A percentile compares a stretch with the other conserved stretches of the same genome.
Evolutionary conservation across 2,888 invertebrate genomes (phyloP).

Genomic region (Megamerina dolium): DNA sequence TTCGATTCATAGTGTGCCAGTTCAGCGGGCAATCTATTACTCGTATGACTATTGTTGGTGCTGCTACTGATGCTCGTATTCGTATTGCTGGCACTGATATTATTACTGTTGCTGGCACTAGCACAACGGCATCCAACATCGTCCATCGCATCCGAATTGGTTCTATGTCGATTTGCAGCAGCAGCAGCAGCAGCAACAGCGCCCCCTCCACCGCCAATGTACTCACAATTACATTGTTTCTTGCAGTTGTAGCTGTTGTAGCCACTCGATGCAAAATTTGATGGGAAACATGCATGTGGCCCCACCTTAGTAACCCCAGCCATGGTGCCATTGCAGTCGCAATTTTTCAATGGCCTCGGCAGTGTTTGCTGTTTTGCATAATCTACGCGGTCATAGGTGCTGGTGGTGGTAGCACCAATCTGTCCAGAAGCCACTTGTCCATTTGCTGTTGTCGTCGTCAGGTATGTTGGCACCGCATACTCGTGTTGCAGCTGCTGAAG

Average conservation of each 20-base stretch:
- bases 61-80: conserved; percentile 35
- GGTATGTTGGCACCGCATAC: conserved; percentile 47
- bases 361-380: conserved; percentile 27
- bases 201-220: conserved; percentile 15
- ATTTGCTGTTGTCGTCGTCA: conserved; percentile 25
- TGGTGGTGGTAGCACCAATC: conserved; percentile 17
- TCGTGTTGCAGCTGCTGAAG: too few relatives aligned
- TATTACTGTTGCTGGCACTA: conserved; percentile 13
- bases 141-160: conserved; percentile 13
- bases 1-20: conserved; percentile 43
- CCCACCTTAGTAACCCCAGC: conserved; percentile 7
- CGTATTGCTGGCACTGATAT: conserved; percentile 30
- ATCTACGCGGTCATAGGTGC: conserved; percentile 39
- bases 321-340: conserved; percentile 35
- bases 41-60: conserved; percentile 35
- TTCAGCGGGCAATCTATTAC: conserved; percentile 32
- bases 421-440: conserved; percentile 26
- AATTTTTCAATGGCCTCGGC: conserved; percentile 21
- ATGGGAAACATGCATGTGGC: conserved; percentile 41
- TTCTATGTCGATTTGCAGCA: conserved; percentile 1
- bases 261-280: conserved; percentile 34
- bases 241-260: conserved; percentile 39
- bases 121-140: conserved; percentile 21
- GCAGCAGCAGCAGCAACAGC: conserved; percentile 9
- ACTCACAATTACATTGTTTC: conserved; percentile 35